Evolutionary conservation across 2,113 vertebrate genomes (phyloP).

Genomic region (Trachemys scripta): DNA sequence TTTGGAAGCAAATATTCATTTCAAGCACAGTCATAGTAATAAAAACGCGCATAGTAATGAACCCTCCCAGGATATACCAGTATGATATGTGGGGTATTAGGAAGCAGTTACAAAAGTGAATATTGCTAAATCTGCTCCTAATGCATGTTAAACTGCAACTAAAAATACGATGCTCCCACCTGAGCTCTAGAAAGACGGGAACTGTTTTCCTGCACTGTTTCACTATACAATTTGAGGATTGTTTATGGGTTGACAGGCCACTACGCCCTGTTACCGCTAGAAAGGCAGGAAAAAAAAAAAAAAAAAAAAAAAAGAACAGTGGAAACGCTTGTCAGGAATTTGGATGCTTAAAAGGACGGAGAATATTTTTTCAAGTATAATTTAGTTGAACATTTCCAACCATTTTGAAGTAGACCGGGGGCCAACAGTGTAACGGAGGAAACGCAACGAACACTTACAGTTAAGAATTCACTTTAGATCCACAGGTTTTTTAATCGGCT

Average conservation of each 20-base stretch:
- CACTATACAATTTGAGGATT: accelerated
- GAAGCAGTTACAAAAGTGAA: background rate
- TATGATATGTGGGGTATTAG: background rate
- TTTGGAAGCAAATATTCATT: background rate
- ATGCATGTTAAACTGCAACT: too few species aligned
- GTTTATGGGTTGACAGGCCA: background rate
- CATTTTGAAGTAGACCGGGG: background rate
- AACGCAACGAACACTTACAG: background rate
- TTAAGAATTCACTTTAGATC: background rate
- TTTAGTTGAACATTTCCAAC: background rate
- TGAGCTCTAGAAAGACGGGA: background rate
- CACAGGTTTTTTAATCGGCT: background rate
- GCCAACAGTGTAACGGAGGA: background rate
- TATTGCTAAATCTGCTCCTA: background rate
- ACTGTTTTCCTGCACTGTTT: background rate
- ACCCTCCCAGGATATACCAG: background rate
- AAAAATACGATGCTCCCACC: background rate
- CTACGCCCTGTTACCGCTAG: background rate
- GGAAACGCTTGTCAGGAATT: background rate
- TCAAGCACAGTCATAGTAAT: background rate
- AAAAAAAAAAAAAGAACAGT: background rate
- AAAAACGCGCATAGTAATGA: background rate
- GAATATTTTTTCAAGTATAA: background rate
- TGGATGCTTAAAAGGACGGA: background rate
- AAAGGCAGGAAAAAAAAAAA: background rate